Base-by-base conservation (phyloP, 1,140 invertebrate species). In the Cylas formicarius region DNA sequence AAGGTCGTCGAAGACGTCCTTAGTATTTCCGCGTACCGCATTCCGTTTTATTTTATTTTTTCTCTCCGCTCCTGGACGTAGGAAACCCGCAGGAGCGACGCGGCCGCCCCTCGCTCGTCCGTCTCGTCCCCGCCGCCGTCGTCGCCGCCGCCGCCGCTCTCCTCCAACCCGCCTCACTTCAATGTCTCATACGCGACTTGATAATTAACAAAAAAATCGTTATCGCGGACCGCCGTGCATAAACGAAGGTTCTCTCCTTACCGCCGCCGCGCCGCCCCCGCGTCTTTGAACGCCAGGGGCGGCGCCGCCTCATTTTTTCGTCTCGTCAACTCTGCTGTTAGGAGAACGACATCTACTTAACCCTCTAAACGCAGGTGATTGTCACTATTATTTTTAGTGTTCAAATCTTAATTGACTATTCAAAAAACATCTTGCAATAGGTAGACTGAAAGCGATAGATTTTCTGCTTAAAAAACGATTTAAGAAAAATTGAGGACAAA, bases 121-220 rank as follows among this genome's bases (percentile, higher is more conserved):
- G 37, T 37, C 40, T 44, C 48, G 20, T 31, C 41, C 33, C 26
- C 36, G 10, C 34, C 26, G 21, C 20, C 33, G 43, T 13, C 7
- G 10, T 31, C 37, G 33, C 38, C 23, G 29, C 24, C 42, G n/a
- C 11, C 24, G 24, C 34, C 27, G 38, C 34, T 37, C 19, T 21
- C 41, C 17, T 39, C 35, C 19, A 41, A 45, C 41, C 43, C 41
- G 36, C 42, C 44, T 54, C 52, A 44, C 48, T 42, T 52, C 58
- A 53, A 46, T 48, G 55, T 51, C 60, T 63, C 61, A 65, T 63
- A 65, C 62, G 61, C 62, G 62, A 63, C 61, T 63, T 65, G 63
- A 65, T 65, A 65, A 65, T 65, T 65, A 65, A 65, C 63, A 65
- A 65, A 65, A 65, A 65, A 65, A 65, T 65, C 63, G 63, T 65